Percentiles rank a stretch among this genome's conserved stretches.
phyloP scores from a whole-genome alignment of 2,888 invertebrate genomes.

The Tinea pellionella region DNA sequence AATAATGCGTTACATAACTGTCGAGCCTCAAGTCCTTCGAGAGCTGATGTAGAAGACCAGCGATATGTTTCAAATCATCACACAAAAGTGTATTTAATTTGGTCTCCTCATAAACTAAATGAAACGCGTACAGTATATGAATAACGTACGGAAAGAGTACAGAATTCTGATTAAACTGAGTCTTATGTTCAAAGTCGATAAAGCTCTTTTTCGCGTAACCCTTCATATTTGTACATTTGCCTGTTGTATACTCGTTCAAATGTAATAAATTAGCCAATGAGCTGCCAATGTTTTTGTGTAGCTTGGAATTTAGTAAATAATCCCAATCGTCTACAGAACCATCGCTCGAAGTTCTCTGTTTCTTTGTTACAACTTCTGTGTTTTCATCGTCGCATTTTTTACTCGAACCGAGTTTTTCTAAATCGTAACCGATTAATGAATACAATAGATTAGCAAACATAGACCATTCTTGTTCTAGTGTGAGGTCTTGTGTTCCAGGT shows the following conservation, averaged over 20 bases:
- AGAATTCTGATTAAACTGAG: slow-evolving; percentile 72
- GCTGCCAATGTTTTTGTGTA: slow-evolving; percentile 60
- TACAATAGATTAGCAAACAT: slow-evolving; percentile 73
- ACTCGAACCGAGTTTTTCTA: slow-evolving; percentile 65
- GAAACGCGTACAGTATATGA: slow-evolving; percentile 82
- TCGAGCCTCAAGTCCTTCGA: slow-evolving; percentile 79
- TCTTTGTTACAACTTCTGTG: slow-evolving; percentile 75
- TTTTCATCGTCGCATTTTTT: slow-evolving; percentile 41
- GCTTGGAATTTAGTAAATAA: slow-evolving; percentile 70
- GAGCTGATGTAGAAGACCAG: slow-evolving; percentile 78
- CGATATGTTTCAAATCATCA: slow-evolving; percentile 76
- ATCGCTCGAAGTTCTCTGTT: slow-evolving; percentile 80
- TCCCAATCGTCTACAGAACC: slow-evolving; percentile 88
- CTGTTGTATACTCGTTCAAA: slow-evolving; percentile 25
- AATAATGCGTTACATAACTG: slow-evolving; percentile 82
- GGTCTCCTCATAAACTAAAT: slow-evolving; percentile 91
- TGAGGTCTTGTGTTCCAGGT: slow-evolving; percentile 83
- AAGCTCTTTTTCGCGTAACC: slow-evolving; percentile 14
- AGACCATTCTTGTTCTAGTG: slow-evolving; percentile 82
- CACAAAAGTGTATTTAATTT: slow-evolving; percentile 81
- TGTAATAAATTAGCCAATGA: slow-evolving; percentile 55
- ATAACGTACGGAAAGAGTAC: slow-evolving; percentile 79
- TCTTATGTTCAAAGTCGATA: slow-evolving; percentile 30
- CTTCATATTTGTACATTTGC: slow-evolving; percentile 17
- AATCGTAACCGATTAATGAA: slow-evolving; percentile 79